Base-by-base conservation (phyloP, 2,113 vertebrate genomes). In the Saguinus imperator region DNA sequence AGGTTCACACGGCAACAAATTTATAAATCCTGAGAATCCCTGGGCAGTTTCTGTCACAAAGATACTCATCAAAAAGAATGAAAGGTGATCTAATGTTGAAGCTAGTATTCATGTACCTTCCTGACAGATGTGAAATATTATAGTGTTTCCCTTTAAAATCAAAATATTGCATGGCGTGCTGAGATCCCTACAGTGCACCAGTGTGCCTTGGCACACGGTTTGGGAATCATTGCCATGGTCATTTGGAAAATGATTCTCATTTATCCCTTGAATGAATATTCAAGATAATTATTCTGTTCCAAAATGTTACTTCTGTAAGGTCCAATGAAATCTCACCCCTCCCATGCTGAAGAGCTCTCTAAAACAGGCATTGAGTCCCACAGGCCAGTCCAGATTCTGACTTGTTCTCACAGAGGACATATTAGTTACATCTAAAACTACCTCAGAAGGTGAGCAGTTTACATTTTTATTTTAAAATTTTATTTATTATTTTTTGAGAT, bases 261-360 rank as follows among this genome's bases (percentile, higher is more conserved):
- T 96, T 98, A 98, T 97, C 97, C 40, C 92, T 97, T 98, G 94
- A 98, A 96, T 98, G 91, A 96, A 81, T 98, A 97, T 98, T 98
- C 96, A 98, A 97, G 89, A 94, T 97, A 98, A 98, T 79, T 0
- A 92, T 98, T 98, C 98, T 97, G 96, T 97, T 98, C 98, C 97
- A 97, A 97, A 94, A 76, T 96, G 95, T 96, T 96, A 95, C 90
- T 80, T 85, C 68, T 95, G 88, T 96, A 95, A 97, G 94, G 72
- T 89, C 96, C 50, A 98, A 83, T 86, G 87, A 95, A 95, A 97
- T n/a, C 80, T 94, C 87, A 97, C 12, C 8, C 25, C 57, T 43
- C 40, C 61, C 8, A 68, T 25, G 79, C 66, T 76, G 29, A 52
- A 43, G 37, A 80, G 43, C 8, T n/a, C 61, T 48, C 66, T 58